Base-by-base conservation (phyloP, 1,140 invertebrate genomes). In the Alviniconcha marisindica region DNA sequence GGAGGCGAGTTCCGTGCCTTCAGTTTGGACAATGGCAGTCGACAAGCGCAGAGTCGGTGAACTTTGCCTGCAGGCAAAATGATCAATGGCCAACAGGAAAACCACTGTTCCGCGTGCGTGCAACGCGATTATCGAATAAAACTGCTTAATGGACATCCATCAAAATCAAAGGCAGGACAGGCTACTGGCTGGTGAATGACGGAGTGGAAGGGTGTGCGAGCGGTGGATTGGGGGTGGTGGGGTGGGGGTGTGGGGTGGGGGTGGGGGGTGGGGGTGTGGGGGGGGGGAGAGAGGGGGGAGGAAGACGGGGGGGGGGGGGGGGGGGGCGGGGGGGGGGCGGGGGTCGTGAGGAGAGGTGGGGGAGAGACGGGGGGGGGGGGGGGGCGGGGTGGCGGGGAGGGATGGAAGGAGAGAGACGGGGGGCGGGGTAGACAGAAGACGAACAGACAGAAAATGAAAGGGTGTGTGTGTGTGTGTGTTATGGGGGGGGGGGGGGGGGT, bases 71-170 rank as follows among this genome's bases (percentile, higher is more conserved):
- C n/a, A 28, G 63, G 63, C 10, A 31, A 69, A 21, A 24, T 60
- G 56, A 60, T 69, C 63, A 28, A 33, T 31, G 10, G 10, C 63
- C 5, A 10, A 10, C 31, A 5, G 56, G n/a, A 60, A 60, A 60
- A 60, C 10, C 56, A 24, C 10, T n/a, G 56, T 60, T 60, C 56
- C 56, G 56, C 56, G 56, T 24, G 56, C 56, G 56, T 60, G 56
- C 56, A 60, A n/a, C 56, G 24, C 24, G 56, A 60, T 60, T 60
- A 69, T 33, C 63, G 31, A 69, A 69, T 69, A 69, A 31, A 33
- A 33, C 63, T 4, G 63, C 63, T 33, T 33, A 69, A 69, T 69
- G n/a, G 63, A 28, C 63, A 31, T 33, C 63, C 63, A 31, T 33
- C n/a, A 69, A 69, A 31, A 69, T 69, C 31, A 69, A 69, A 69